Conservation (phyloP, 2,113 vertebrate genomes). For the Ceuthmochares aereus region DNA sequence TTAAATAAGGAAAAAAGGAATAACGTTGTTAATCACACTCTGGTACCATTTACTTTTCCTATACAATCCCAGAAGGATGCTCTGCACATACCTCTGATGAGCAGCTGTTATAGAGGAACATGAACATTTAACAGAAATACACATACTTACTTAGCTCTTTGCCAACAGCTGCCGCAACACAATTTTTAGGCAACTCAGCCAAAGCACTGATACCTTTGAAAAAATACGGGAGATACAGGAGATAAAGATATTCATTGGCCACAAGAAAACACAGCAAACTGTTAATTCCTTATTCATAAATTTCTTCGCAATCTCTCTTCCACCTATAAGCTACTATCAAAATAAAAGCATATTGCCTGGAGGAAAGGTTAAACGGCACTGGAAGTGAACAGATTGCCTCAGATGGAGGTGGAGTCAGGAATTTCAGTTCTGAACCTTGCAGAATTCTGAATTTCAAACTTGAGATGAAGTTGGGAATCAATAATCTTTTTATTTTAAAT, state of each 20-base stretch:
- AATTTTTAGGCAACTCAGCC: conserved; percentile 90
- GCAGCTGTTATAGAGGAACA: neutral
- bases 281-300: neutral
- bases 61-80: neutral
- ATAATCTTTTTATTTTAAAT: neutral
- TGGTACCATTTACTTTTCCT: neutral
- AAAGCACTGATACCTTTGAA: conserved; percentile 86
- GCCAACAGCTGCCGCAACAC: conserved; percentile 88
- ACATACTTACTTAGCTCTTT: conserved; percentile 88
- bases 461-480: neutral
- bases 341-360: neutral
- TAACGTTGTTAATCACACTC: neutral
- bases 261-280: neutral
- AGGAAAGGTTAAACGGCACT: neutral
- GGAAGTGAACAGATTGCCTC: neutral
- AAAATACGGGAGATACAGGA: neutral
- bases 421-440: neutral
- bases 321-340: neutral
- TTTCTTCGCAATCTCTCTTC: neutral
- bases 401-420: neutral
- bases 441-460: neutral
- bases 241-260: neutral
- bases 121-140: neutral
- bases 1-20: neutral
- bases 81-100: neutral